phyloP scores from a whole-genome alignment of 92 coral and sea anemone species.

The Montipora capitata region DNA sequence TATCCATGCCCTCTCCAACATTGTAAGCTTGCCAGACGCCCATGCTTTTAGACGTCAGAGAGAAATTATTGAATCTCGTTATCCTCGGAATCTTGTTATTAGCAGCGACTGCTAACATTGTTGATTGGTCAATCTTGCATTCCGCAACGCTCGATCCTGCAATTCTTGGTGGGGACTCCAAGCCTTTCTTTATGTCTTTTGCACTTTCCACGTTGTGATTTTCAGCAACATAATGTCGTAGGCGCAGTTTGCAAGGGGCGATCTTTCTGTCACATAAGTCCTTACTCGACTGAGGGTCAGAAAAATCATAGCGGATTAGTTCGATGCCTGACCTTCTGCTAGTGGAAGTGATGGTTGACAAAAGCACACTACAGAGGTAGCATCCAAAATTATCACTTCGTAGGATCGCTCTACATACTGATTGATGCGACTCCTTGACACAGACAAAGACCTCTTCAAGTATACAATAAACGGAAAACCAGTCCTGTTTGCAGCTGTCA shows the following conservation, averaged over 20 bases:
- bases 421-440: slow-evolving; percentile 44
- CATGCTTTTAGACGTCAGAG: slow-evolving; percentile 17
- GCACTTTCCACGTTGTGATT: slow-evolving; percentile 60
- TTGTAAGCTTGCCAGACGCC: slow-evolving; percentile 21
- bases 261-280: slow-evolving; percentile 63
- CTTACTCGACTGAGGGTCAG: slow-evolving; percentile 60
- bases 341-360: slow-evolving; percentile 58
- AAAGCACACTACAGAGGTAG: slow-evolving; percentile 56
- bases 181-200: slow-evolving; percentile 52
- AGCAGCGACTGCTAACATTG: slow-evolving; percentile 11
- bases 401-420: slow-evolving; percentile 42
- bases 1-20: slow-evolving; percentile 29
- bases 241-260: slow-evolving; percentile 65
- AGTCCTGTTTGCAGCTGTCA: slow-evolving; percentile 28
- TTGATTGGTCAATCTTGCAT: slow-evolving; percentile 40
- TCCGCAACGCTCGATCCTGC: slow-evolving; percentile 36
- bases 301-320: slow-evolving; percentile 59
- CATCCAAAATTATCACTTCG: slow-evolving; percentile 72
- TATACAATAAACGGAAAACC: slow-evolving; percentile 37
- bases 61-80: slow-evolving; percentile 46
- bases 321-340: slow-evolving; percentile 56
- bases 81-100: slow-evolving; percentile 44
- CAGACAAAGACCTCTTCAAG: slow-evolving; percentile 51
- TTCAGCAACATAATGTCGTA: slow-evolving; percentile 55
- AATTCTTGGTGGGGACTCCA: slow-evolving; percentile 52